Evolutionary conservation across 2,797 vertebrate species (phyloP).

Genomic region (Sandelia bainsii): DNA sequence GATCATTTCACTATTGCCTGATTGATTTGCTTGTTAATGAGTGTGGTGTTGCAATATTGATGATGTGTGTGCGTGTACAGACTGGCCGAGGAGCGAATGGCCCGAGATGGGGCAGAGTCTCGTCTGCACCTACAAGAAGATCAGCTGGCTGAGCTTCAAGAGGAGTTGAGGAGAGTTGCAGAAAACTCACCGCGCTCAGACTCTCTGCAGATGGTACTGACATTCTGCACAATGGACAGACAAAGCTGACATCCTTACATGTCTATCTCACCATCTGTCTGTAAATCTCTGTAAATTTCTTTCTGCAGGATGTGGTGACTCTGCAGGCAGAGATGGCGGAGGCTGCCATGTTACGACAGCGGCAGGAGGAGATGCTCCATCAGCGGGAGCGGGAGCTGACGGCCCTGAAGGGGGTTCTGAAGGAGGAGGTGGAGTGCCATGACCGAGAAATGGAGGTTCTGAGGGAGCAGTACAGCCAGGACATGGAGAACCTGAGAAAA

Average conservation of each 20-base stretch:
- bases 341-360: slow-evolving; percentile 79
- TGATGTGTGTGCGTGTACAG: slow-evolving; percentile 67
- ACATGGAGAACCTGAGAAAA: slow-evolving; percentile 88
- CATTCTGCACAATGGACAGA: not conserved
- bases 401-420: slow-evolving; percentile 92
- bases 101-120: slow-evolving; percentile 83
- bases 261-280: not conserved
- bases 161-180: slow-evolving; percentile 84
- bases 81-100: slow-evolving; percentile 81
- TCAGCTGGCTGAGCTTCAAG: slow-evolving; percentile 86
- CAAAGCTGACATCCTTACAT: not conserved
- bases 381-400: slow-evolving; percentile 92
- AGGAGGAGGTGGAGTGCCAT: slow-evolving; percentile 93
- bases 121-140: slow-evolving; percentile 84
- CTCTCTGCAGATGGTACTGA: slow-evolving; percentile 83
- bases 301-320: slow-evolving; percentile 86
- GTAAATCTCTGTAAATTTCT: not conserved
- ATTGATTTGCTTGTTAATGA: slow-evolving; percentile 27
- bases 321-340: slow-evolving; percentile 89
- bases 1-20: slow-evolving; percentile 12
- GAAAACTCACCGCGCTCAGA: slow-evolving; percentile 72
- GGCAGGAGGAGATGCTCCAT: slow-evolving; percentile 87
- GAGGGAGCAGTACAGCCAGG: slow-evolving; percentile 89
- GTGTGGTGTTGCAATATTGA: slow-evolving; percentile 13
- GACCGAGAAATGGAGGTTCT: slow-evolving; percentile 91